These are phyloP conservation scores for Sardinella longiceps DNA, from an alignment of 2,797 vertebrate species.

Conservation along the genomic window DNA sequence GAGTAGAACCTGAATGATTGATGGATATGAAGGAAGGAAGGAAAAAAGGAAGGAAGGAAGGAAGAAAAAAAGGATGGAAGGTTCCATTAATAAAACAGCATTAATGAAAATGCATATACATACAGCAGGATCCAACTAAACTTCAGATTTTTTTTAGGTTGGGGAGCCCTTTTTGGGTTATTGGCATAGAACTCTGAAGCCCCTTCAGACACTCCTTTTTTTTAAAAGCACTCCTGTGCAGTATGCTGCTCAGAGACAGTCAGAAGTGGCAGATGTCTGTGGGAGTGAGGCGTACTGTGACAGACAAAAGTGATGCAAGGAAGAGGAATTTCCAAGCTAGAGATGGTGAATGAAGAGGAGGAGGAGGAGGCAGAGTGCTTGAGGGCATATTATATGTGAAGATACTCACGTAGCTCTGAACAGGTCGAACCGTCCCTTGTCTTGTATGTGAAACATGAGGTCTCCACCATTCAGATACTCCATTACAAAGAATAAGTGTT, in stretches of 20 bases:
- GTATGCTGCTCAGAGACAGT: neutral
- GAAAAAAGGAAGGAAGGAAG: slow-evolving; percentile 34
- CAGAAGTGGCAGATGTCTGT: slow-evolving; percentile 7
- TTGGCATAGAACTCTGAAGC: neutral
- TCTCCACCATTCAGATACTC: slow-evolving; percentile 98
- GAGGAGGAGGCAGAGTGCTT: neutral
- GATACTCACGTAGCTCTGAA: slow-evolving; percentile 88
- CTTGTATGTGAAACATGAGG: slow-evolving; percentile 98
- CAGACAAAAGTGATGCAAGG: neutral
- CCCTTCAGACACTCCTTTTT: neutral
- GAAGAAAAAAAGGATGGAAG: slow-evolving; percentile 35
- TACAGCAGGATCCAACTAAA: neutral
- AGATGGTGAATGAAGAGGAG: neutral
- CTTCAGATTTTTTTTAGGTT: neutral
- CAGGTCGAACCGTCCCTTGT: slow-evolving; percentile 93
- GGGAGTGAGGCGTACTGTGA: neutral
- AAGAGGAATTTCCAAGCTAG: neutral
- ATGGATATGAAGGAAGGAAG: slow-evolving; percentile 23
- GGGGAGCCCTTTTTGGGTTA: neutral
- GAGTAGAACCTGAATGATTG: slow-evolving; percentile 84
- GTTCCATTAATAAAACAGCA: slow-evolving; percentile 32
- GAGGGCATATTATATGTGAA: neutral
- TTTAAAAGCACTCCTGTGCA: neutral
- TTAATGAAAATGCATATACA: neutral
- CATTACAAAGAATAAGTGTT: slow-evolving; percentile 98